A percentile compares a stretch with the other conserved stretches of the same genome.
These are phyloP conservation scores for Melanocharis versteri DNA, from an alignment of 2,113 vertebrate genomes.

Conservation along the genomic window DNA sequence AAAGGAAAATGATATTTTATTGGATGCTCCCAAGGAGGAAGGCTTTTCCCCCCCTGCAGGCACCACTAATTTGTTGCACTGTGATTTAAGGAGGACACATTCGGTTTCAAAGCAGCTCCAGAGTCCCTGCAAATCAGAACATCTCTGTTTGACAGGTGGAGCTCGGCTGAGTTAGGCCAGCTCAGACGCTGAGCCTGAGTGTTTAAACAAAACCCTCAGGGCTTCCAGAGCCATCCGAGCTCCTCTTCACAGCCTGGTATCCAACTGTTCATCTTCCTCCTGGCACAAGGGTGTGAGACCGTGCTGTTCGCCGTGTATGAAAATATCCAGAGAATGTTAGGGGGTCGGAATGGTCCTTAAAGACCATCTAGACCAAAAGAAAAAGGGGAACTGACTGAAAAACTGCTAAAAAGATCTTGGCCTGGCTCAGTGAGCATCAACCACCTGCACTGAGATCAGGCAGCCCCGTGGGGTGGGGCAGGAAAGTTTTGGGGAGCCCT, in stretches of 20 bases:
- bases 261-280: rapidly evolving
- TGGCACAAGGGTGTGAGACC: not conserved
- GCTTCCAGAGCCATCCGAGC: not conserved
- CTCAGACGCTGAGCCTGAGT: not conserved
- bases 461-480: not conserved
- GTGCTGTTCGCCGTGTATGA: rapidly evolving
- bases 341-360: not conserved
- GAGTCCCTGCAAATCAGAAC: not conserved
- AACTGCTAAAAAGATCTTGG: not conserved
- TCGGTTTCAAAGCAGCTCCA: not conserved
- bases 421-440: not conserved
- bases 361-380: not conserved
- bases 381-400: not conserved
- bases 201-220: not conserved
- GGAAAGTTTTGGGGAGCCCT: not conserved
- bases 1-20: not conserved
- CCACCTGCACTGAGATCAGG: not conserved
- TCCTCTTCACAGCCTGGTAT: not conserved
- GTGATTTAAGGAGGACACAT: not conserved
- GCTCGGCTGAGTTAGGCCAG: not conserved
- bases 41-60: rapidly evolving
- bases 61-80: not conserved
- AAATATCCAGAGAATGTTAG: not conserved
- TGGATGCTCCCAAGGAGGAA: not conserved
- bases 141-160: not conserved